These are phyloP conservation scores for Philereme vetulata DNA, from an alignment of 2,888 invertebrate species.

Conservation along the genomic window DNA sequence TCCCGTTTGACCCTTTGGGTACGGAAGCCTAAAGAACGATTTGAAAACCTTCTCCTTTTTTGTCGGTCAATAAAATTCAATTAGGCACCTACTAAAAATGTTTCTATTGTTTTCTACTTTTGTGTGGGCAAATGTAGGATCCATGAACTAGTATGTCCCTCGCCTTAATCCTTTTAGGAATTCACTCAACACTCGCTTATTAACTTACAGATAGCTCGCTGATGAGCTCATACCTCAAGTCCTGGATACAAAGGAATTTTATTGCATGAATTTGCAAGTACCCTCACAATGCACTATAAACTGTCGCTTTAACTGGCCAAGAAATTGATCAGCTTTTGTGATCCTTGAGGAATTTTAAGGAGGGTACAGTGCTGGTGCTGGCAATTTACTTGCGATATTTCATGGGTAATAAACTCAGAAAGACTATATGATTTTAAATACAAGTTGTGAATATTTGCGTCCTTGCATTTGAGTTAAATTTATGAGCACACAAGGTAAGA, in stretches of 20 bases:
- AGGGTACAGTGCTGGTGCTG: background rate
- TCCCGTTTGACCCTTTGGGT: no score
- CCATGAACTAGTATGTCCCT: slow-evolving; percentile 10
- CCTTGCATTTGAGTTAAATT: no score
- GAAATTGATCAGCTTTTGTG: slow-evolving; percentile 9
- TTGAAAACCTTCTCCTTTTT: no score
- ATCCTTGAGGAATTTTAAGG: slow-evolving; percentile 1
- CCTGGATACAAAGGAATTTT: slow-evolving; percentile 25
- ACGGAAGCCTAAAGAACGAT: no score
- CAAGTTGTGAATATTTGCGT: no score
- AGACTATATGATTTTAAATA: no score
- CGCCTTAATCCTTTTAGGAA: slow-evolving; percentile 70
- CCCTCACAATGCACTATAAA: slow-evolving; percentile 8
- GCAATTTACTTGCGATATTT: slow-evolving; percentile 1
- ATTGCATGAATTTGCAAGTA: slow-evolving; percentile 14
- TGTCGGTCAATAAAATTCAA: no score
- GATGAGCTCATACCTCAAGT: slow-evolving; percentile 55
- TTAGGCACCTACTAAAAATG: no score
- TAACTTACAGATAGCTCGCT: slow-evolving; percentile 58
- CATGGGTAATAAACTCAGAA: background rate
- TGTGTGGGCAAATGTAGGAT: background rate
- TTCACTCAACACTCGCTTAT: slow-evolving; percentile 53
- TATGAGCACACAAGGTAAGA: no score
- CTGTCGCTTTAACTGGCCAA: slow-evolving; percentile 7
- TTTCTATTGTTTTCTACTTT: no score